Conservation (phyloP, 2,797 vertebrate species). For the Characodon lateralis region DNA sequence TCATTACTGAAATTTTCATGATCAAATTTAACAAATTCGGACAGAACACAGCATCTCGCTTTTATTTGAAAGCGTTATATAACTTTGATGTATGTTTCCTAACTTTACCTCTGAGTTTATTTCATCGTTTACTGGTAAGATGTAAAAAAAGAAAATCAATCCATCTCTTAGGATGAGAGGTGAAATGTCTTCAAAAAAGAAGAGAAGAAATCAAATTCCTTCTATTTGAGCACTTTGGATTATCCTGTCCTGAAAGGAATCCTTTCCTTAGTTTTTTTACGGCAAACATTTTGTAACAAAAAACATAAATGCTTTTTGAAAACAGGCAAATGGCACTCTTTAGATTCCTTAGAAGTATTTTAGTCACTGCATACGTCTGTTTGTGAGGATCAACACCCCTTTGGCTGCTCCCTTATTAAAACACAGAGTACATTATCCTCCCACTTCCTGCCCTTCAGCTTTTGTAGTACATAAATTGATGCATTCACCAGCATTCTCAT, state of each 20-base stretch:
- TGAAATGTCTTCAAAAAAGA: neutral
- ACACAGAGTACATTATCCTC: neutral
- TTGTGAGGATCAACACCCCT: neutral
- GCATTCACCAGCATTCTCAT: neutral
- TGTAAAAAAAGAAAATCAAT: neutral
- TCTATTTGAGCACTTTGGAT: neutral
- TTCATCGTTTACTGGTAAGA: neutral
- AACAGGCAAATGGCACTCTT: neutral
- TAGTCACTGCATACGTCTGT: neutral
- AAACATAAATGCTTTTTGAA: neutral
- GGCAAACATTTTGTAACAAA: neutral
- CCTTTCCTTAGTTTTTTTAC: neutral
- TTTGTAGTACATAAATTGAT: conserved; percentile 41
- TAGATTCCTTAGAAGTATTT: neutral
- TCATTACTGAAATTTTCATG: neutral
- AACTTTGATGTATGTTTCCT: neutral
- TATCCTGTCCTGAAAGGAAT: neutral
- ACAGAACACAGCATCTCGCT: neutral
- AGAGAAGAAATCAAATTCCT: neutral
- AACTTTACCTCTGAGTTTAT: neutral
- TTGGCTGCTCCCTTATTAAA: neutral
- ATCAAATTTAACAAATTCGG: neutral
- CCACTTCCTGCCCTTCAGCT: too few relatives aligned
- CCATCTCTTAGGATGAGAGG: neutral
- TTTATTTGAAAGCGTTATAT: neutral